phyloP scores from a whole-genome alignment of 2,888 invertebrate species.

The Aphodius granarius region DNA sequence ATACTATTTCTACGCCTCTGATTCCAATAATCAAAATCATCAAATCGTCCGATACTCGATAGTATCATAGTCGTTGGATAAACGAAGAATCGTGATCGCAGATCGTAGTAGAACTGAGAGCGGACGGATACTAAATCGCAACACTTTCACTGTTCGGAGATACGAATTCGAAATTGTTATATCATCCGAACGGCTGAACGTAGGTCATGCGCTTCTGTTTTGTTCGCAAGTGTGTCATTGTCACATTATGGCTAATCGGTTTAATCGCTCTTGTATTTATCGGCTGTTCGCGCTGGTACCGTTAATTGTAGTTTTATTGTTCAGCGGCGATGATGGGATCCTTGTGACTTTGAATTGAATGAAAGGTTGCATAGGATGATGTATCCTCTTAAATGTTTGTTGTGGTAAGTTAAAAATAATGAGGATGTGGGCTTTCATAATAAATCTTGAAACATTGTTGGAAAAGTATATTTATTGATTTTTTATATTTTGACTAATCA shows the following conservation, averaged over 20 bases:
- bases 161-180: neutral
- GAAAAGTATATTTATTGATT: too few relatives aligned
- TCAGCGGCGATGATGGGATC: neutral
- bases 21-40: neutral
- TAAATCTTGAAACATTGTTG: too few relatives aligned
- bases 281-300: neutral
- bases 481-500: too few relatives aligned
- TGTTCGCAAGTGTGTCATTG: neutral
- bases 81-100: neutral
- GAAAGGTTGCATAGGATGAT: neutral
- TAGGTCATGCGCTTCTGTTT: neutral
- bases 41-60: neutral
- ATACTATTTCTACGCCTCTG: neutral
- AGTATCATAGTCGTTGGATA: neutral
- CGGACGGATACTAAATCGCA: neutral
- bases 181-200: neutral
- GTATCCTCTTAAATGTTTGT: neutral
- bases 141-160: neutral
- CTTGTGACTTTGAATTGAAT: neutral
- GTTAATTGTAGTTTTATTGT: neutral
- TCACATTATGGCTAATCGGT: neutral
- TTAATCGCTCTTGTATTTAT: neutral
- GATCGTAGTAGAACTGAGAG: neutral
- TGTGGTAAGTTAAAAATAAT: neutral
- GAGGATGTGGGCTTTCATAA: neutral